Evolutionary conservation across 2,888 invertebrate genomes (phyloP), one percentile per base, ranked within the genome.

Genomic region (Apotomis turbidana): DNA sequence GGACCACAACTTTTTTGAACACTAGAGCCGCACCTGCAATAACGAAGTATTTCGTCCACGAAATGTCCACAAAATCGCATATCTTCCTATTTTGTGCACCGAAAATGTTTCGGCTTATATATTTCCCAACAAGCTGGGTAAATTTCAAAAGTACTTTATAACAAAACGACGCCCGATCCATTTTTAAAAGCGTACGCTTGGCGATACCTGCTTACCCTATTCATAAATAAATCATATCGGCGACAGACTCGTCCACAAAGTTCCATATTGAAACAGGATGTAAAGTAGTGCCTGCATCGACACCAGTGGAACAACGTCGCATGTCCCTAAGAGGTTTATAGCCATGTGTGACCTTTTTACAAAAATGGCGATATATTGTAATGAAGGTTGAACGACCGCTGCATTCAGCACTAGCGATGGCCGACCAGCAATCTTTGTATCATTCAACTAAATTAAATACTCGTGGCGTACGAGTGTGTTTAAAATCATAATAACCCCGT

Each of bases 381-480:
- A 66, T 83, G 76, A 79, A 82, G 78, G 91, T 89, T 91, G 85
- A 91, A 91, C 79, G 90, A 89, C 88, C 90, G 85, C 79, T 77
- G 78, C 77, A 80, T 84, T 82, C 80, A 83, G 81, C 81, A 82
- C 81, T 78, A 77, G 76, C 83, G 78, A 83, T 85, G 82, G 81
- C 81, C 78, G 80, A 81, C 80, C 78, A 79, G 74, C 76, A 79
- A 80, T 80, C 83, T 81, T 81, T 59, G 44, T 71, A 67, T 67
- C 81, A 83, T 84, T 81, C 60, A 10, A 62, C 62, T 68, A 15
- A 68, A 58, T 63, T 68, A 58, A 68, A 63, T 13, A 52, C 13
- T 36, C 54, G 41, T 63, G 68, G 58, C 68, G 44, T 54, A 52
- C 6, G 6, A 67, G 15, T 27, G 71, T 36, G 64, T 63, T 58